A percentile compares a stretch with the other conserved stretches of the same genome.
phyloP scores from a whole-genome alignment of 2,888 invertebrate species.

The Prenolepis imparis region DNA sequence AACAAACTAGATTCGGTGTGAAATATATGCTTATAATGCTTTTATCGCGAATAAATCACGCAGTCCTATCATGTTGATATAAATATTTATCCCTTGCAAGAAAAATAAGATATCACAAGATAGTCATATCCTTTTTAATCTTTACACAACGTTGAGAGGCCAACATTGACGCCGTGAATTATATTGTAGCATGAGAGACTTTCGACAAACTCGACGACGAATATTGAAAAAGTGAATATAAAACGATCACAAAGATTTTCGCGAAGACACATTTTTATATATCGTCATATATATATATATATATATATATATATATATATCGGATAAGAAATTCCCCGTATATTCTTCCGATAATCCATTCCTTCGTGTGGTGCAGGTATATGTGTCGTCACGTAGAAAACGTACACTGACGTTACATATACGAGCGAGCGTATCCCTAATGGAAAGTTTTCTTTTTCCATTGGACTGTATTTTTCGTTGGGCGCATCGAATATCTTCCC shows the following conservation, averaged over 20 bases:
- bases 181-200: background rate
- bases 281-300: background rate
- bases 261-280: constrained; percentile 36
- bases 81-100: constrained; percentile 16
- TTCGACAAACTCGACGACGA: constrained; percentile 9
- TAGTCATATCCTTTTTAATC: background rate
- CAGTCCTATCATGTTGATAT: background rate
- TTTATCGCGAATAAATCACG: constrained; percentile 32
- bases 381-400: constrained; percentile 75
- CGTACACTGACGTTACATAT: constrained; percentile 77
- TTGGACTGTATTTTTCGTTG: constrained; percentile 59
- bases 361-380: constrained; percentile 28
- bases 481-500: constrained; percentile 27
- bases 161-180: constrained; percentile 22
- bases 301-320: too few species aligned
- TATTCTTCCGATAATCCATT: constrained; percentile 63
- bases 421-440: constrained; percentile 71
- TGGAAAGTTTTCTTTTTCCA: constrained; percentile 76
- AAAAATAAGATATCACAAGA: background rate
- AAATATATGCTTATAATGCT: constrained; percentile 23
- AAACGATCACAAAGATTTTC: constrained; percentile 34
- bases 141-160: background rate
- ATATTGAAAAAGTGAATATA: constrained; percentile 42
- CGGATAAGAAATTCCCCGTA: constrained; percentile 43
- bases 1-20: constrained; percentile 11